phyloP scores from a whole-genome alignment of 2,797 vertebrate species.

The Myripristis jacobus region DNA sequence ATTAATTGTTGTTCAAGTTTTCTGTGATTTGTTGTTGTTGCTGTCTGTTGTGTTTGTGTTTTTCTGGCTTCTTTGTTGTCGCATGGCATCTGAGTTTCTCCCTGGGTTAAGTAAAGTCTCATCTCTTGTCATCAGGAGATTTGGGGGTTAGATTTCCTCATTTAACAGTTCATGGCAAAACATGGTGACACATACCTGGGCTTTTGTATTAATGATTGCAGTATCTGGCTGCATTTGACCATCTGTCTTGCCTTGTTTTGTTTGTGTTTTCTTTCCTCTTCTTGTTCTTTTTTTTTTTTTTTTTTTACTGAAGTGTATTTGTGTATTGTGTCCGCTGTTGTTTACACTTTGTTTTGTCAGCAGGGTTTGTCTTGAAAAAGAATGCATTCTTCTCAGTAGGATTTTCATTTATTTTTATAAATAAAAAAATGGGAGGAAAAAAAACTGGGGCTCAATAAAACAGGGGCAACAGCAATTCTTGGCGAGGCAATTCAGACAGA shows the following conservation, averaged over 20 bases:
- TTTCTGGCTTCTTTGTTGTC: background rate
- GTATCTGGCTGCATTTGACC: constrained; percentile 3
- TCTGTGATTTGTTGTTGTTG: constrained; percentile 55
- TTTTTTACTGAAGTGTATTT: constrained; percentile 50
- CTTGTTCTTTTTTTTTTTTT: constrained; percentile 16
- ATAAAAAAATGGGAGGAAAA: constrained; percentile 42
- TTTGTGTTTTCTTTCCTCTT: constrained; percentile 29
- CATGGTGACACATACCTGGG: constrained; percentile 32
- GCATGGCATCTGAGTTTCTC: background rate
- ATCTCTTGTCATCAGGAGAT: constrained; percentile 40
- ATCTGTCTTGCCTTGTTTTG: constrained; percentile 21
- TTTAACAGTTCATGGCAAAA: constrained; percentile 29
- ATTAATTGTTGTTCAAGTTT: constrained; percentile 64
- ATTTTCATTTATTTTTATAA: constrained; percentile 42
- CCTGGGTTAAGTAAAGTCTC: constrained; percentile 1
- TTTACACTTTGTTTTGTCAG: constrained; percentile 42
- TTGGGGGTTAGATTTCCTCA: constrained; percentile 14
- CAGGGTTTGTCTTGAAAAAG: constrained; percentile 40
- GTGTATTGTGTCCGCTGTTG: constrained; percentile 34
- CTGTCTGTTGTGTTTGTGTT: constrained; percentile 60
- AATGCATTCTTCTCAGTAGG: constrained; percentile 37
- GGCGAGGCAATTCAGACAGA: constrained; percentile 51
- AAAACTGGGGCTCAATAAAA: constrained; percentile 51
- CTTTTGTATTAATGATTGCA: constrained; percentile 22
- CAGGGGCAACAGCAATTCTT: constrained; percentile 42